Evolutionary conservation across 2,888 invertebrate genomes (phyloP).

Genomic region (Patella caerulea): DNA sequence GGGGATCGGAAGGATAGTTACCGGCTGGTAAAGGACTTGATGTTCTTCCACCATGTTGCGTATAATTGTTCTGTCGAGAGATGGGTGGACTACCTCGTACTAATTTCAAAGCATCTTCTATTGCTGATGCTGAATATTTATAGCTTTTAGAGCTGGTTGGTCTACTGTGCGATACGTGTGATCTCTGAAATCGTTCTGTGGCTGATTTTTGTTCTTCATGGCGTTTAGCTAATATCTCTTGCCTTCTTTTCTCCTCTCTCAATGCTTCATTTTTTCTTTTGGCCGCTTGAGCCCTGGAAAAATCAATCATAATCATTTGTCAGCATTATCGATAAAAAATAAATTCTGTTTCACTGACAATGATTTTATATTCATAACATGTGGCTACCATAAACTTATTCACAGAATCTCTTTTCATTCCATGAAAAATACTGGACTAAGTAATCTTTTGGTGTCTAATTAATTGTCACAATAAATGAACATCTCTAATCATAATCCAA

Average conservation of each 20-base stretch:
- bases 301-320: background rate
- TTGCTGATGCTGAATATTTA: constrained; percentile 33
- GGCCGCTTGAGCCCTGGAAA: constrained; percentile 56
- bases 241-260: constrained; percentile 64
- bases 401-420: no score
- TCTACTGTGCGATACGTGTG: constrained; percentile 48
- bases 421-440: no score
- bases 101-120: constrained; percentile 61
- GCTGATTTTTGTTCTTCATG: constrained; percentile 63
- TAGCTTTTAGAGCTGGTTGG: constrained; percentile 37
- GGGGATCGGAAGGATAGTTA: constrained; percentile 47
- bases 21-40: constrained; percentile 23
- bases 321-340: no score
- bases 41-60: constrained; percentile 28
- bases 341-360: no score
- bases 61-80: constrained; percentile 25
- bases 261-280: constrained; percentile 57
- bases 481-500: no score
- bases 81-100: constrained; percentile 48
- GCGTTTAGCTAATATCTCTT: constrained; percentile 62
- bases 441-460: no score
- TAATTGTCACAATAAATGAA: no score
- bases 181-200: constrained; percentile 67
- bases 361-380: no score
- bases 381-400: no score